Base-by-base conservation (phyloP, 1,140 invertebrate species). In the Pogonomyrmex californicus region DNA sequence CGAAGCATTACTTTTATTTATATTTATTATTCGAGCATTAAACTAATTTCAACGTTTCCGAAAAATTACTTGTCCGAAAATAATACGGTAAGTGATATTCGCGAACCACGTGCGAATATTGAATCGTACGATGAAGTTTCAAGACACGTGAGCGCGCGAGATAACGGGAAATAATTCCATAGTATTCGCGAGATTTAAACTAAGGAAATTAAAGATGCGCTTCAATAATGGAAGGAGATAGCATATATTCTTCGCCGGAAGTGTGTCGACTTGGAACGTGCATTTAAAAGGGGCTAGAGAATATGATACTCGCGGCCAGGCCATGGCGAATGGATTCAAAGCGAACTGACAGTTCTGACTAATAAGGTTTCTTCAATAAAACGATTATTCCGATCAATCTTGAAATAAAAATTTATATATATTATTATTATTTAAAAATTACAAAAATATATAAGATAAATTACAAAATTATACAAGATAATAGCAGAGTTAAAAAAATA, bases 241-340 rank as follows among this genome's bases (percentile, higher is more conserved):
- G 81, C 49, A 5, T 17, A 17, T 33, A 47, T 86, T 58, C 76
- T 75, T 54, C 71, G 68, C 82, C 87, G 90, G 90, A 92, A 89
- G 85, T 86, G 58, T 85, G 83, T 41, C 76, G 85, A 86, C 87
- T 91, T 91, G 88, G 79, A 87, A 87, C 75, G 88, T 87, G 75
- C 54, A 51, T 87, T 86, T 86, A 62, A 85, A 91, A 90, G 75
- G 66, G 62, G 81, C 36, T 65, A 56, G 58, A 56, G 76, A 90
- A 88, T 62, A 58, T 30, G 44, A 86, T 71, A 81, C 30, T 60
- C 70, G 41, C 49, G 12, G 66, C 36, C 56, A 14, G 9, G 1
- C 1, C 12, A 1, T 30, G 14, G 23, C 10, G 23, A 60, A 82
- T 73, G 33, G 5, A 17, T 75, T 47, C 68, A 75, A 73, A 70